These are phyloP conservation scores for Ennomos fuscantarius DNA, from an alignment of 2,888 invertebrate genomes.

Conservation along the genomic window DNA sequence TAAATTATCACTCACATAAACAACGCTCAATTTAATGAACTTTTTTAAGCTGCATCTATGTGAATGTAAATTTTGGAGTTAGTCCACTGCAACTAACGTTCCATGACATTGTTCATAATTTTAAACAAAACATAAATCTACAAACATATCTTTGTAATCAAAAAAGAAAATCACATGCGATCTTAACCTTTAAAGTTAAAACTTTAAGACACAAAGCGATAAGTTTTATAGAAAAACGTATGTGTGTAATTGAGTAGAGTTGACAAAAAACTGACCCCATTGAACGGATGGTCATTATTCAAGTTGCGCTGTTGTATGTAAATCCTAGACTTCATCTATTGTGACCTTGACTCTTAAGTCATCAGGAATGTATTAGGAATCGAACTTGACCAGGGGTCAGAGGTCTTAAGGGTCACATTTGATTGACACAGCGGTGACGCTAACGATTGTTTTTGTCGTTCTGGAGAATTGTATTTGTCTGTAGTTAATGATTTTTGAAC, in stretches of 20 bases:
- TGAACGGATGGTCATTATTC: conserved; percentile 68
- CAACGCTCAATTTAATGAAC: no score
- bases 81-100: conserved; percentile 12
- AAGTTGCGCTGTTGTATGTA: conserved; percentile 67
- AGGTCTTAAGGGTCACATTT: conserved; percentile 57
- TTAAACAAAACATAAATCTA: conserved; percentile 7
- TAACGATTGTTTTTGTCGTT: conserved; percentile 54
- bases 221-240: neutral
- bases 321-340: conserved; percentile 56
- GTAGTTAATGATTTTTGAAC: conserved; percentile 14
- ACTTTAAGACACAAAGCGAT: neutral
- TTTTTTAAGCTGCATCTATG: no score
- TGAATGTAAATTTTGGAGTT: neutral
- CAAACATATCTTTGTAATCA: neutral
- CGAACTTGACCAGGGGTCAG: conserved; percentile 79
- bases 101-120: conserved; percentile 4
- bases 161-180: neutral
- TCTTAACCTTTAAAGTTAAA: neutral
- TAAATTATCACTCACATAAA: no score
- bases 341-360: conserved; percentile 52
- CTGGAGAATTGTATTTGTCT: conserved; percentile 3
- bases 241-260: conserved; percentile 29
- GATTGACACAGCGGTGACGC: conserved; percentile 64
- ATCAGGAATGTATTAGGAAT: conserved; percentile 66
- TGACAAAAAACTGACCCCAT: conserved; percentile 66